These are phyloP conservation scores for Bugulina stolonifera DNA, from an alignment of 2,888 invertebrate species.

Conservation along the genomic window DNA sequence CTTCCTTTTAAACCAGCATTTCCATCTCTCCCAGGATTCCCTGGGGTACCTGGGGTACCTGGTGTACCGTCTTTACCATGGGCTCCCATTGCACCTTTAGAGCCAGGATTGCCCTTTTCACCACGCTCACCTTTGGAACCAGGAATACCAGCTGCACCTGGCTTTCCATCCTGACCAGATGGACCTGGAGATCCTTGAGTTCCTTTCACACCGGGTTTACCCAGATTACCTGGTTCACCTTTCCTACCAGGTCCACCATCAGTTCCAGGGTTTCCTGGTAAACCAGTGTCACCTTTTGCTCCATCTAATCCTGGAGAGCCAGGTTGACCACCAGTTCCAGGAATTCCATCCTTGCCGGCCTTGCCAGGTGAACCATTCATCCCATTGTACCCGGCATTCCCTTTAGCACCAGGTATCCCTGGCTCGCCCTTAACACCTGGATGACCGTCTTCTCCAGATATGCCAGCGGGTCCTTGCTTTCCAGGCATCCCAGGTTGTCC, in stretches of 20 bases:
- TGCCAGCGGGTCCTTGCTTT: slow-evolving; percentile 7
- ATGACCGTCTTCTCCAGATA: not conserved
- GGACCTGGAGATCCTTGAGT: not conserved
- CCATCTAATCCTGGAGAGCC: slow-evolving; percentile 14
- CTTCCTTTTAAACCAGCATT: slow-evolving; percentile 25
- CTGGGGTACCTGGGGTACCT: slow-evolving; percentile 19
- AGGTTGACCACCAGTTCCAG: slow-evolving; percentile 1
- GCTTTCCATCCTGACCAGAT: not conserved
- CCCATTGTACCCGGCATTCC: slow-evolving; percentile 26
- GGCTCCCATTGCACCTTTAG: not conserved
- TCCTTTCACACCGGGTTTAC: not conserved
- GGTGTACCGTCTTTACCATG: slow-evolving; percentile 10
- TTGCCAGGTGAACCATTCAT: slow-evolving; percentile 15
- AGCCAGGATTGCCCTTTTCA: slow-evolving; percentile 22
- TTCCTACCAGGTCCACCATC: slow-evolving; percentile 4
- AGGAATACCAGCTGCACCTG: not conserved
- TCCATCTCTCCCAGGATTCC: slow-evolving; percentile 25
- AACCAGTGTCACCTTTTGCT: not conserved
- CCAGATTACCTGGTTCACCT: slow-evolving; percentile 23
- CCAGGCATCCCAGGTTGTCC: slow-evolving; percentile 15
- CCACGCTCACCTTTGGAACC: slow-evolving; percentile 26
- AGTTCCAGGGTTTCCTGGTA: not conserved
- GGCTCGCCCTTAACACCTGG: slow-evolving; percentile 5
- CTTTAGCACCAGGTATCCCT: slow-evolving; percentile 25
- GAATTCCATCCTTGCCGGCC: not conserved